A percentile compares a stretch with the other conserved stretches of the same genome.
Evolutionary conservation across 2,888 invertebrate species (phyloP).

Genomic region (Galerucella pusilla): DNA sequence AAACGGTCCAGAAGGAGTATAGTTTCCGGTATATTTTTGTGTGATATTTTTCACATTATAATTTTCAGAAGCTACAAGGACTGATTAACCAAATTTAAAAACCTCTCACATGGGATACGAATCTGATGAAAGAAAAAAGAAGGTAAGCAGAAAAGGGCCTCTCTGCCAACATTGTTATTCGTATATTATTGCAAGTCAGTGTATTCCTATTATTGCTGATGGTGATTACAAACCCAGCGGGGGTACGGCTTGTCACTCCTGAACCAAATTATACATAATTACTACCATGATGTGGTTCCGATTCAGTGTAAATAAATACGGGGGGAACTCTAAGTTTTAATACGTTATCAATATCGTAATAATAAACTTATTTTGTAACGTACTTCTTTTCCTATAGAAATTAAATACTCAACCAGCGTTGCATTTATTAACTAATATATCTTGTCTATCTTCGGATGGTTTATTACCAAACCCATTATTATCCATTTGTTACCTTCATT

Average conservation of each 20-base stretch:
- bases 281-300: conserved; percentile 62
- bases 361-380: too few species aligned
- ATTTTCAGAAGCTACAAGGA: too few species aligned
- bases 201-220: conserved; percentile 63
- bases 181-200: conserved; percentile 65
- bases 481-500: conserved; percentile 40
- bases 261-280: conserved; percentile 64
- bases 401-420: conserved; percentile 38
- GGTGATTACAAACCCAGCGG: conserved; percentile 65
- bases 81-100: too few species aligned
- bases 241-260: conserved; percentile 61
- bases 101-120: neutral
- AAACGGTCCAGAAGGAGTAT: too few species aligned
- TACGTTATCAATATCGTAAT: too few species aligned
- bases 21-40: too few species aligned
- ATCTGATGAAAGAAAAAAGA: neutral
- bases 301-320: conserved; percentile 43
- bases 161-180: conserved; percentile 52
- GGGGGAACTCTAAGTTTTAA: neutral
- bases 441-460: conserved; percentile 48
- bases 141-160: conserved; percentile 27
- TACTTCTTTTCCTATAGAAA: too few species aligned
- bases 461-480: conserved; percentile 40
- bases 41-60: too few species aligned
- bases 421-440: conserved; percentile 48